Evolutionary conservation across 2,797 vertebrate genomes (phyloP), one percentile per base, ranked within the genome.

Genomic region (Cygnus olor): DNA sequence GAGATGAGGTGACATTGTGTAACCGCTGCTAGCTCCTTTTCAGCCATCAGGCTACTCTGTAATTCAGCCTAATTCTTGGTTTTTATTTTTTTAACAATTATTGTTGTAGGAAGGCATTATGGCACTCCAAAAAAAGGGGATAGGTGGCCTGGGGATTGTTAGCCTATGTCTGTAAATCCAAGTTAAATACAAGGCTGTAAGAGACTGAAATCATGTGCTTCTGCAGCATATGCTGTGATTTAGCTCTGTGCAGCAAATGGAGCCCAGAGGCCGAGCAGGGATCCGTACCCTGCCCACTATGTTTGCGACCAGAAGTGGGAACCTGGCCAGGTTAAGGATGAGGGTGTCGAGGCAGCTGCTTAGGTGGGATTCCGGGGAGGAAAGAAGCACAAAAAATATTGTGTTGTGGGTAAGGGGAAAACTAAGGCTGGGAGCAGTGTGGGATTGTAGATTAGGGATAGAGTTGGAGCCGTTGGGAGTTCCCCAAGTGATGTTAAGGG

Each of bases 391-490:
- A 58, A 10, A 74, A 32, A 1, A 19, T 11, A 0, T 1, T 36
- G 20, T 49, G 25, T 40, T 73, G 57, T 34, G 17, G 12, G 10
- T 53, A 11, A 88, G 20, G 32, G 30, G 63, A 24, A 66, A 70
- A 70, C 11, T 34, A 18, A 71, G 19, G 10, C 40, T 78, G 69
- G 27, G 49, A 79, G n/a, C 36, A 76, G 16, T 0, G 0, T 56
- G 44, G 10, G 20, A 2, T 60, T 1, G 2, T 60, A 20, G 49
- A 32, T 58, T 27, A 78, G 28, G n/a, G 38, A 6, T 2, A 11
- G 49, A 74, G 19, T 13, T 83, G 66, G 45, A 78, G 80, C 57
- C 21, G 3, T 49, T 5, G 70, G 34, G n/a, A 74, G 27, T 89
- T 84, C 14, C 10, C 47, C 12, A 11, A 53, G 22, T 38, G 5